phyloP scores from a whole-genome alignment of 2,888 invertebrate genomes.

The Microctonus aethiopoides region DNA sequence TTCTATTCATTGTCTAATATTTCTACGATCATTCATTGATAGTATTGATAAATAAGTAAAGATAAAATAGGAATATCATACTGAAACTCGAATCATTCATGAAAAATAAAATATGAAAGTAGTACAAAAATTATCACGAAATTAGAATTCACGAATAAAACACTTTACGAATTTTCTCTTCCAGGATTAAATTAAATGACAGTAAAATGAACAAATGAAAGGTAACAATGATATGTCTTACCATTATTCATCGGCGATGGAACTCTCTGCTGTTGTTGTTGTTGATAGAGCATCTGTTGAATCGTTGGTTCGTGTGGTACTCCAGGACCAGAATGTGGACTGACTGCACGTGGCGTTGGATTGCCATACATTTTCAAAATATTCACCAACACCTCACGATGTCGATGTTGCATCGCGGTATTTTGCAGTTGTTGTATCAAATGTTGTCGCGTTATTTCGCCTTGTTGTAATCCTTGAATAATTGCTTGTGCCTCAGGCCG shows the following conservation, averaged over 20 bases:
- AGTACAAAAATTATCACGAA: too few species aligned
- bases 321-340: constrained; percentile 66
- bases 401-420: constrained; percentile 79
- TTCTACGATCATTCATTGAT: not conserved
- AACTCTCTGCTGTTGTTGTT: constrained; percentile 63
- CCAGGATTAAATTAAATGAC: not conserved
- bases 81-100: not conserved
- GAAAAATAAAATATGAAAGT: not conserved
- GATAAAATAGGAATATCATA: not conserved
- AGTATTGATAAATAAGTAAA: not conserved
- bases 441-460: constrained; percentile 81
- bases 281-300: constrained; percentile 67
- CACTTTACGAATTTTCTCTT: not conserved
- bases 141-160: not conserved
- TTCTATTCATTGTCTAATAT: not conserved
- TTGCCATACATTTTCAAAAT: constrained; percentile 72
- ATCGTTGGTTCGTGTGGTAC: constrained; percentile 65
- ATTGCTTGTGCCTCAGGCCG: constrained; percentile 83
- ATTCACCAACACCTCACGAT: constrained; percentile 77
- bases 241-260: constrained; percentile 67
- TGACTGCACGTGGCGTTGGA: constrained; percentile 61
- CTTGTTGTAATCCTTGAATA: constrained; percentile 80
- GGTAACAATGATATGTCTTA: constrained; percentile 38
- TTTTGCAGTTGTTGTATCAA: constrained; percentile 79
- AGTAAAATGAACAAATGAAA: not conserved